phyloP scores from a whole-genome alignment of 2,113 vertebrate genomes.

The Megaptera novaeangliae region DNA sequence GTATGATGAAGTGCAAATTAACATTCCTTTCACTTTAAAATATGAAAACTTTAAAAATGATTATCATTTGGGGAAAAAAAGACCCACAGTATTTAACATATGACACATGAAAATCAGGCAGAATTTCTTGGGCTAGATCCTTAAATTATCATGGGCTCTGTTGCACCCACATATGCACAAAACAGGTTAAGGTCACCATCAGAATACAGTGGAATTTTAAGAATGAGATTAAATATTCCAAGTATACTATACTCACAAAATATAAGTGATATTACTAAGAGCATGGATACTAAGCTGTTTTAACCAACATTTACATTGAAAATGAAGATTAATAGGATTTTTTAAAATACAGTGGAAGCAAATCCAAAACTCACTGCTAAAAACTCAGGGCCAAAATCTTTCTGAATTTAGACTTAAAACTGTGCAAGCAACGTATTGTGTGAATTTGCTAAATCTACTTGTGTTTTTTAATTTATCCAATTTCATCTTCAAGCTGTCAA shows the following conservation, averaged over 20 bases:
- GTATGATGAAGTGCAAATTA: not conserved
- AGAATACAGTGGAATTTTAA: not conserved
- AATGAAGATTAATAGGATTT: not conserved
- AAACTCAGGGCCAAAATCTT: not conserved
- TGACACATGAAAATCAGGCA: not conserved
- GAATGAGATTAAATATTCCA: not conserved
- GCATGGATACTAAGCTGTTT: not conserved
- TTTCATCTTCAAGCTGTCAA: conserved; percentile 1
- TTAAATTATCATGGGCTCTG: not conserved
- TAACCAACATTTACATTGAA: not conserved
- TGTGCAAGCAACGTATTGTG: not conserved
- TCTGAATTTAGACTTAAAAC: not conserved
- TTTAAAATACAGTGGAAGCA: not conserved
- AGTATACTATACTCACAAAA: not conserved
- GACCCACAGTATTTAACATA: not conserved
- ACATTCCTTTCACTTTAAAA: not conserved
- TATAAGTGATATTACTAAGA: not conserved
- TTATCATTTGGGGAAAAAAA: not conserved
- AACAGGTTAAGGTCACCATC: not conserved
- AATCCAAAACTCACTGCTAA: not conserved
- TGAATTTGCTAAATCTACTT: not conserved
- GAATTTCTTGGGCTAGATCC: not conserved
- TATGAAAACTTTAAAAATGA: not conserved
- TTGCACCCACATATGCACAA: not conserved
- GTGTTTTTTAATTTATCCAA: not conserved